Percentiles rank a stretch among this genome's conserved stretches.
phyloP scores from a whole-genome alignment of 2,888 invertebrate species.

The Oscheius sp. region DNA sequence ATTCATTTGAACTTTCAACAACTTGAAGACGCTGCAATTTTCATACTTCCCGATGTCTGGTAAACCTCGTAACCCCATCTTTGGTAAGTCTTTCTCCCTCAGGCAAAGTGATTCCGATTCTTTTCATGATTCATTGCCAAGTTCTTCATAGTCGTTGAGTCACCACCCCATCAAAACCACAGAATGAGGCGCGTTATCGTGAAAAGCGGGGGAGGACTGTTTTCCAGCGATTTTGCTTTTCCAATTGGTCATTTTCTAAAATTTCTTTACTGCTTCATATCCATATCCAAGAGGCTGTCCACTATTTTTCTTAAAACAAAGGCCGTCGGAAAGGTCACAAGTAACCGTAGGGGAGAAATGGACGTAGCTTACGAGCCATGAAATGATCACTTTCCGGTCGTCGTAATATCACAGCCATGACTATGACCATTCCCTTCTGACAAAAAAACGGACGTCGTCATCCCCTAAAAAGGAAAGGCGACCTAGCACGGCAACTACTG shows the following conservation, averaged over 20 bases:
- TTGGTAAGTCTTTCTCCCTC: too few species aligned
- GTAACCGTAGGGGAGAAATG: slow-evolving; percentile 3
- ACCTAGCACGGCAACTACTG: background rate
- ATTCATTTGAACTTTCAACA: too few species aligned
- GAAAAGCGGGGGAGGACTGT: slow-evolving; percentile 22
- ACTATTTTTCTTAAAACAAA: background rate
- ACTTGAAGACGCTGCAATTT: too few species aligned
- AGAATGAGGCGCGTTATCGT: slow-evolving; percentile 34
- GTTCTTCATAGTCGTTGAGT: slow-evolving; percentile 28
- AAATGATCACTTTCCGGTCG: slow-evolving; percentile 36
- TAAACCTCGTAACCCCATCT: too few species aligned
- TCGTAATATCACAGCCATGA: slow-evolving; percentile 32
- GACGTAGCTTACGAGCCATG: slow-evolving; percentile 31
- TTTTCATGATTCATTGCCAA: slow-evolving; percentile 32
- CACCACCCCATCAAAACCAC: slow-evolving; percentile 30
- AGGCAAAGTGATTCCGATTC: background rate
- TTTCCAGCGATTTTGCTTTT: slow-evolving; percentile 16
- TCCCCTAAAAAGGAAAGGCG: slow-evolving; percentile 1
- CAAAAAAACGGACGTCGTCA: slow-evolving; percentile 5
- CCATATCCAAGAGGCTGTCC: background rate
- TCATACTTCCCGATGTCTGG: too few species aligned
- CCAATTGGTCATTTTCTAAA: slow-evolving; percentile 5
- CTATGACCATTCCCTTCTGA: background rate
- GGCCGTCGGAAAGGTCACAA: background rate
- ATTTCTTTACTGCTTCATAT: background rate